These are phyloP conservation scores for Epizoanthus scotinus DNA, from an alignment of 92 coral and sea anemone genomes.

Conservation along the genomic window DNA sequence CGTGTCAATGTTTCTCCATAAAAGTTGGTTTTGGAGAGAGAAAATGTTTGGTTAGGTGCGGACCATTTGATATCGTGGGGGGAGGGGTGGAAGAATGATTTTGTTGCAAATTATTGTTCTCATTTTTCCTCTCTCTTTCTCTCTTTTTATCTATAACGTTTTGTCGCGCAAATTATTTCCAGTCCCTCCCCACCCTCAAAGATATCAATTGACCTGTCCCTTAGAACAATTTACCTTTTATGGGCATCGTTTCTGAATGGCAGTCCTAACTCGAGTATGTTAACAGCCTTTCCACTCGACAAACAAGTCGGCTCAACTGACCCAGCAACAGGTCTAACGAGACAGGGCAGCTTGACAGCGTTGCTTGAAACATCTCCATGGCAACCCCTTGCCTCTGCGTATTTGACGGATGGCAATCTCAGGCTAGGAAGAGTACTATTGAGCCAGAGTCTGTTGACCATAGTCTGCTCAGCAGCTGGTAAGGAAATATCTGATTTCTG, in stretches of 20 bases:
- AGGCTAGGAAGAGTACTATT: not conserved
- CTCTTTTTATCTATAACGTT: too few species aligned
- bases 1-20: too few species aligned
- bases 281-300: conserved; percentile 10
- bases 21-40: too few species aligned
- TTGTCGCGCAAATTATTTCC: too few species aligned
- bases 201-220: too few species aligned
- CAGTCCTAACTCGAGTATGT: conserved; percentile 36
- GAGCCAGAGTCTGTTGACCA: not conserved
- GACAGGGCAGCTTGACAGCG: conserved; percentile 8
- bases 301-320: not conserved
- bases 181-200: too few species aligned
- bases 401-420: not conserved
- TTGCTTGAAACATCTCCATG: not conserved
- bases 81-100: too few species aligned
- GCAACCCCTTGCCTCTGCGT: not conserved
- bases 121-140: too few species aligned
- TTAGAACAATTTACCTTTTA: conserved; percentile 43
- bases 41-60: too few species aligned
- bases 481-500: not conserved
- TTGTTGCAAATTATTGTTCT: too few species aligned
- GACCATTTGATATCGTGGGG: too few species aligned
- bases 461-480: conserved; percentile 14
- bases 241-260: conserved; percentile 72
- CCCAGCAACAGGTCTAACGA: not conserved